A percentile compares a stretch with the other conserved stretches of the same genome.
Conservation (phyloP, 2,113 vertebrate species). For the Panthera tigris region DNA sequence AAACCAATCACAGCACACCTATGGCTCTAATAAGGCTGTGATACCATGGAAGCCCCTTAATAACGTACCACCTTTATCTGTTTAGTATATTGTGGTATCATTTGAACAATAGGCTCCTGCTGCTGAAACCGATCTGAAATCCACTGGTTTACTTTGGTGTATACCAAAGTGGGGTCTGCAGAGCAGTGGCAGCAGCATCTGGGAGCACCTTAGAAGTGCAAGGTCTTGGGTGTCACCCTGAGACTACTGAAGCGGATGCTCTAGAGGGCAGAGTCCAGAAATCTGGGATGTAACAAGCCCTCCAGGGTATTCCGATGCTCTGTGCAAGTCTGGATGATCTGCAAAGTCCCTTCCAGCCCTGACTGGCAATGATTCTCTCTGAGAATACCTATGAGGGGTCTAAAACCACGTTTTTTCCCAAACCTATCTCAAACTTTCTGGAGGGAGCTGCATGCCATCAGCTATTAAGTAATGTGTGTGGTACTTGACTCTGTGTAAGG, state of each 20-base stretch:
- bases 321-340: background rate
- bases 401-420: constrained; percentile 14
- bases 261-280: background rate
- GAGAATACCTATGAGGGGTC: background rate
- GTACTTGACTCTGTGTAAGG: background rate
- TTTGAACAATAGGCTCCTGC: background rate
- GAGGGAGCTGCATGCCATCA: background rate
- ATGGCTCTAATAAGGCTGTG: background rate
- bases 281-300: background rate
- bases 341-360: background rate
- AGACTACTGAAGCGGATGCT: background rate
- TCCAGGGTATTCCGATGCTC: background rate
- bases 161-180: background rate
- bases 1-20: background rate
- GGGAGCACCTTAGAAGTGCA: background rate
- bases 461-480: background rate
- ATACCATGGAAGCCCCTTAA: background rate
- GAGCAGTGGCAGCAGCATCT: background rate
- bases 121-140: background rate
- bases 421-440: background rate
- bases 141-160: rapidly evolving
- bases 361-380: background rate
- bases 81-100: background rate
- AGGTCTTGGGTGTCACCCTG: background rate
- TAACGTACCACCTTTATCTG: background rate